phyloP scores from a whole-genome alignment of 2,113 vertebrate genomes.

The Gnathonemus echidnorhynchus region DNA sequence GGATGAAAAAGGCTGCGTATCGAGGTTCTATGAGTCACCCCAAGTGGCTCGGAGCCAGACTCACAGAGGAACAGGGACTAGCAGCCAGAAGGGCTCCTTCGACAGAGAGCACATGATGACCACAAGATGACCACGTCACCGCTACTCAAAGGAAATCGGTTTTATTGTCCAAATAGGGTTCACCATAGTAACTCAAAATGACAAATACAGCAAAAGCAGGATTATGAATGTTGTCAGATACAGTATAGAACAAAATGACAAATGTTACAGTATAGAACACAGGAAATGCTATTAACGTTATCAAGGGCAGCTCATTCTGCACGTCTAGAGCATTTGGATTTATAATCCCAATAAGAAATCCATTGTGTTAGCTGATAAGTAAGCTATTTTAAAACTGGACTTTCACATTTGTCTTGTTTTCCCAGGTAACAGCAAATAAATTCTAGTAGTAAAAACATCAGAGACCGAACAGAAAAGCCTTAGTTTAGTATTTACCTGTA shows the following conservation, averaged over 20 bases:
- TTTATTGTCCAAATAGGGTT: conserved; percentile 16
- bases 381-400: neutral
- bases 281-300: neutral
- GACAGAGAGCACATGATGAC: neutral
- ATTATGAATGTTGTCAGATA: neutral
- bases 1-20: neutral
- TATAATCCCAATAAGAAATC: neutral
- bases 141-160: neutral
- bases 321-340: neutral
- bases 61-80: neutral
- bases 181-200: neutral
- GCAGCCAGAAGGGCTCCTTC: neutral
- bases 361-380: neutral
- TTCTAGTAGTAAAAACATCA: neutral
- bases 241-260: neutral
- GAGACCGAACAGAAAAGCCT: neutral
- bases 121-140: too few relatives aligned
- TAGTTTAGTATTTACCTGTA: neutral
- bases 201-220: neutral
- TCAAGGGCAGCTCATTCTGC: neutral
- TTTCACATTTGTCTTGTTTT: neutral
- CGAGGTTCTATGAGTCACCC: neutral
- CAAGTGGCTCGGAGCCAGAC: neutral
- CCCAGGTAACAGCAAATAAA: neutral
- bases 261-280: neutral